Percentiles rank a stretch among this genome's conserved stretches.
These are phyloP conservation scores for Mycalesis mineus DNA, from an alignment of 2,888 invertebrate species.

Conservation along the genomic window DNA sequence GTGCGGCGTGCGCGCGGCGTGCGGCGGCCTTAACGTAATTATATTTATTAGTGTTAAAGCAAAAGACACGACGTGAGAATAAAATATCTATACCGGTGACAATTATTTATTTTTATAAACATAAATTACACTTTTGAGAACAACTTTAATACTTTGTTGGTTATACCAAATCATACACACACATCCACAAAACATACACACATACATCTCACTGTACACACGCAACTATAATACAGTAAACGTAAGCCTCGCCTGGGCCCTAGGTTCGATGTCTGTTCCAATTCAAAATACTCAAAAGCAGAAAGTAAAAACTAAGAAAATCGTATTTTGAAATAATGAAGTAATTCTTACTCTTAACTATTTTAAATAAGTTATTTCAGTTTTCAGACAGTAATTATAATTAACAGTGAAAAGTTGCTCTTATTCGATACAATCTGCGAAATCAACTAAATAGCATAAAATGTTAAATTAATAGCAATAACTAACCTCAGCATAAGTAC, in stretches of 20 bases:
- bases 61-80: neutral
- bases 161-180: neutral
- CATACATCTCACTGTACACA: neutral
- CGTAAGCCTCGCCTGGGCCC: neutral
- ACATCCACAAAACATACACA: neutral
- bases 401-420: neutral
- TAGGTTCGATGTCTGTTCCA: neutral
- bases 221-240: neutral
- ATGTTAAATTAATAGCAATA: neutral
- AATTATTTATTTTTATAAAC: slow-evolving; percentile 3
- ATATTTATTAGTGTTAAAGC: too few relatives aligned
- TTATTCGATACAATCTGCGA: neutral
- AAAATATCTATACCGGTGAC: neutral
- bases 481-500: neutral
- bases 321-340: too few relatives aligned
- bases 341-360: too few relatives aligned
- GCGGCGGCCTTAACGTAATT: too few relatives aligned
- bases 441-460: neutral
- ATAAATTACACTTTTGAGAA: slow-evolving; percentile 4
- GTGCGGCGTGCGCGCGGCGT: too few relatives aligned
- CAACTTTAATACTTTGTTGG: neutral
- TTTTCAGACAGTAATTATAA: neutral
- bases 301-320: too few relatives aligned
- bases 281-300: neutral
- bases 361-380: too few relatives aligned